phyloP scores from a whole-genome alignment of 2,113 vertebrate species.

The Amphiprion ocellaris region DNA sequence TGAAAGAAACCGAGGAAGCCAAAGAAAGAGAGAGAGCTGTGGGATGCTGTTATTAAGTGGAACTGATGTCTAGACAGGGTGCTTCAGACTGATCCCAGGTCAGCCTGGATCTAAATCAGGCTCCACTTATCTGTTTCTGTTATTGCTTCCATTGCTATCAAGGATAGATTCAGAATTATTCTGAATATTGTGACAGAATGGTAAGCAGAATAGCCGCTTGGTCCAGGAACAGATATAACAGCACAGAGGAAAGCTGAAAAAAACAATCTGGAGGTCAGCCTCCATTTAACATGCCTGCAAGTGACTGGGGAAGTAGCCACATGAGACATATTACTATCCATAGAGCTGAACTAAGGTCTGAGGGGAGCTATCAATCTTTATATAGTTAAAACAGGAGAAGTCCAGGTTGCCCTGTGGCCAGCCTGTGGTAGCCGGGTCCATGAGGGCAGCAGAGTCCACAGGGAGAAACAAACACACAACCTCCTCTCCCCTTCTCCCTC shows the following conservation, averaged over 20 bases:
- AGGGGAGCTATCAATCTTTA: conserved; percentile 66
- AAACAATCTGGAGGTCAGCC: conserved; percentile 28
- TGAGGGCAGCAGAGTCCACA: conserved; percentile 52
- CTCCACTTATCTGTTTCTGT: conserved; percentile 32
- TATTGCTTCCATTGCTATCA: conserved; percentile 15
- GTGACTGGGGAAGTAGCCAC: conserved; percentile 50
- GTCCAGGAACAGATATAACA: conserved; percentile 3
- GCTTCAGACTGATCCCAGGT: conserved; percentile 71
- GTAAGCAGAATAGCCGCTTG: neutral
- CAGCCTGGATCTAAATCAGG: conserved; percentile 39
- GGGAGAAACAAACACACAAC: conserved; percentile 61
- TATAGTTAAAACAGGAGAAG: conserved; percentile 58
- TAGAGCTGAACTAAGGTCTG: conserved; percentile 47
- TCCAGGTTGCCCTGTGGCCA: conserved; percentile 28
- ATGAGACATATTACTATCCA: conserved; percentile 56
- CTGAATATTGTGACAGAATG: neutral
- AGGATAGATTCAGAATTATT: conserved; percentile 10
- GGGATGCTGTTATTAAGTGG: conserved; percentile 46
- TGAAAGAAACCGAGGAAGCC: conserved; percentile 18
- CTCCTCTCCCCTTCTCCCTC: conserved; percentile 6
- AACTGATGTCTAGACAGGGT: conserved; percentile 70
- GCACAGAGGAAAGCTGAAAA: conserved; percentile 7
- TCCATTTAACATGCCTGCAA: conserved; percentile 26
- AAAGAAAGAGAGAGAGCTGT: conserved; percentile 16
- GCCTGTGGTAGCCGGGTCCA: conserved; percentile 33